Base-by-base conservation (phyloP, 2,113 vertebrate species). In the Sclerurus mexicanus region DNA sequence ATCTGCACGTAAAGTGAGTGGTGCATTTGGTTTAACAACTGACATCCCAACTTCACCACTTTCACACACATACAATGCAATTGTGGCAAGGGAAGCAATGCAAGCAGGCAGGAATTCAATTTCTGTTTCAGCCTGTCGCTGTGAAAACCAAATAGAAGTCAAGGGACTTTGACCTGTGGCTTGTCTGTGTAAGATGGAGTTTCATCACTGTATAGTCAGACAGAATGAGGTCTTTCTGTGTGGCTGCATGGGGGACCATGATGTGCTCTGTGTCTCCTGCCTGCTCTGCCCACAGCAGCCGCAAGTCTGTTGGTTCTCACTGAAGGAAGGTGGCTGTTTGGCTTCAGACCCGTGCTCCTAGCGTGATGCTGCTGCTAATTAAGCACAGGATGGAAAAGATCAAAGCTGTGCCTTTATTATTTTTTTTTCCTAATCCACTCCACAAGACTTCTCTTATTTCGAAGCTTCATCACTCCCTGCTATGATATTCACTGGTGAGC, bases 271-370 rank as follows among this genome's bases (percentile, higher is more conserved):
- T 1, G 3, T 52, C 42, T 77, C 56, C 56, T 85, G 35, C 72
- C 37, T 3, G 2, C 59, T 46, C 60, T 42, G 6, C 30, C 68
- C 53, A 12, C 30, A 35, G 20, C 49, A 88, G 46, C 39, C 4
- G 0, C 0, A 1, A 77, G 14, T 20, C 55, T 58, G 19, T 18
- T 6, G 3, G 50, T 8, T 56, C n/a, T 59, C 59, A 4, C 16
- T 62, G 75, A 50, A 52, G 30, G 42, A 90, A 71, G 28, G 30
- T 84, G 22, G 30, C 42, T 66, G 16, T 35, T 62, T 72, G 39
- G 71, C 33, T 84, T 47, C 60, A 78, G 77, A 44, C 12, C 35
- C 44, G 15, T 2, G 4, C 31, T 83, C 15, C 63, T 47, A 55
- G 47, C 14, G 4, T 46, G 46, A 86, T 78, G 80, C 21, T 91